Evolutionary conservation across 1,140 invertebrate species (phyloP).

Genomic region (Thereuonema tuberculata): DNA sequence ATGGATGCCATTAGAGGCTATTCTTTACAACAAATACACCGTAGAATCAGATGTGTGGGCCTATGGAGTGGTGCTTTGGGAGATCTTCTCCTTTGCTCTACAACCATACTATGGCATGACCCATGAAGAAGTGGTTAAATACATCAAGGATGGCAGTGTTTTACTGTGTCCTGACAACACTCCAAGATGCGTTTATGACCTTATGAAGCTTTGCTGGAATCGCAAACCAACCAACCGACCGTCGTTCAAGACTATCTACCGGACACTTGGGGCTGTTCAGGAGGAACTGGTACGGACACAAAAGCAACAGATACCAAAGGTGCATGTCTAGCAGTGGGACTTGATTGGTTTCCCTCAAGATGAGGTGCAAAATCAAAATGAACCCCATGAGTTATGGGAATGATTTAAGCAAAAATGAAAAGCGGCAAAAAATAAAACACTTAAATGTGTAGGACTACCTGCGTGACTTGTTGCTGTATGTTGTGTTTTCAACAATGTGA

Average conservation of each 20-base stretch:
- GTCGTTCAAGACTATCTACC: slow-evolving; percentile 45
- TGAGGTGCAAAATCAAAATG: too few species aligned
- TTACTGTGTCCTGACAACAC: slow-evolving; percentile 78
- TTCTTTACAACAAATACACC: slow-evolving; percentile 86
- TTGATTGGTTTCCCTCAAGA: too few species aligned
- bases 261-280: slow-evolving; percentile 16
- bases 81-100: slow-evolving; percentile 83
- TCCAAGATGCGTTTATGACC: slow-evolving; percentile 71
- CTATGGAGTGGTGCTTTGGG: slow-evolving; percentile 84
- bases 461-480: too few species aligned
- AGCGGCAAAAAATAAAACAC: too few species aligned
- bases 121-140: slow-evolving; percentile 86
- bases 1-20: slow-evolving; percentile 93
- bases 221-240: slow-evolving; percentile 66
- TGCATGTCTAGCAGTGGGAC: slow-evolving; percentile 10
- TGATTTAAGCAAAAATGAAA: too few species aligned
- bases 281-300: slow-evolving; percentile 15
- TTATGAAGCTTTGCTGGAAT: slow-evolving; percentile 90
- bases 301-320: slow-evolving; percentile 2
- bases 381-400: too few species aligned
- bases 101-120: slow-evolving; percentile 91
- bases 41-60: slow-evolving; percentile 89
- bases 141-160: slow-evolving; percentile 78
- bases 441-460: too few species aligned
- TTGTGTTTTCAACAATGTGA: too few species aligned